Evolutionary conservation across 2,888 invertebrate genomes (phyloP).

Genomic region (Euzetes globulus): DNA sequence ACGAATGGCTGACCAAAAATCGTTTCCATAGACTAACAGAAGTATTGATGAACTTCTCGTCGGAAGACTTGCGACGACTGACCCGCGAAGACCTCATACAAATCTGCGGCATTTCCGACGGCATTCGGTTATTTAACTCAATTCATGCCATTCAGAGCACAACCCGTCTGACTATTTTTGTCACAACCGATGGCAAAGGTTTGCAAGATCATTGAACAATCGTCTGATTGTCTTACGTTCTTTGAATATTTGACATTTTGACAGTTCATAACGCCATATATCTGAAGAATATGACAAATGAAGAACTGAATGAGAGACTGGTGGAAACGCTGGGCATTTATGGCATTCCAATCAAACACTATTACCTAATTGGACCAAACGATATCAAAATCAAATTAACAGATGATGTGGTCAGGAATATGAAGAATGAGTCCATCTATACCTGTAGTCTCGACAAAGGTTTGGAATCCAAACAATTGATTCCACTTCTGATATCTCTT

Average conservation of each 20-base stretch:
- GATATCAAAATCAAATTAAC: conserved; percentile 74
- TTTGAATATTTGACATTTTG: neutral
- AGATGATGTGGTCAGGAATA: conserved; percentile 58
- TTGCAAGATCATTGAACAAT: neutral
- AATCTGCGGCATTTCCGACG: conserved; percentile 87
- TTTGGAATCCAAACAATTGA: neutral
- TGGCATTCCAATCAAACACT: conserved; percentile 51
- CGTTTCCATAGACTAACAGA: conserved; percentile 58
- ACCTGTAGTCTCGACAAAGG: conserved; percentile 19
- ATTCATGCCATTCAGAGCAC: conserved; percentile 64
- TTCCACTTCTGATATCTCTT: neutral
- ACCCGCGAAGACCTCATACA: conserved; percentile 85
- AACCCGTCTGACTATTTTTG: conserved; percentile 29
- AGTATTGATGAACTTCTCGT: conserved; percentile 30
- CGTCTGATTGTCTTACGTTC: neutral
- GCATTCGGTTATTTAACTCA: conserved; percentile 83
- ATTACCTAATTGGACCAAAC: conserved; percentile 72
- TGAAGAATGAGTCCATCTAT: conserved; percentile 34
- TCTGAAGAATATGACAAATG: conserved; percentile 59
- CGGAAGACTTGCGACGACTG: conserved; percentile 77
- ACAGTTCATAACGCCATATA: conserved; percentile 70
- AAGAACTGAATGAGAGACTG: conserved; percentile 61
- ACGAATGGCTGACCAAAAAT: conserved; percentile 63
- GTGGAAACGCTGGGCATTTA: conserved; percentile 52
- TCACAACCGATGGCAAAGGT: conserved; percentile 35